Base-by-base conservation (phyloP, 2,888 invertebrate genomes). In the Campoplex capitator region DNA sequence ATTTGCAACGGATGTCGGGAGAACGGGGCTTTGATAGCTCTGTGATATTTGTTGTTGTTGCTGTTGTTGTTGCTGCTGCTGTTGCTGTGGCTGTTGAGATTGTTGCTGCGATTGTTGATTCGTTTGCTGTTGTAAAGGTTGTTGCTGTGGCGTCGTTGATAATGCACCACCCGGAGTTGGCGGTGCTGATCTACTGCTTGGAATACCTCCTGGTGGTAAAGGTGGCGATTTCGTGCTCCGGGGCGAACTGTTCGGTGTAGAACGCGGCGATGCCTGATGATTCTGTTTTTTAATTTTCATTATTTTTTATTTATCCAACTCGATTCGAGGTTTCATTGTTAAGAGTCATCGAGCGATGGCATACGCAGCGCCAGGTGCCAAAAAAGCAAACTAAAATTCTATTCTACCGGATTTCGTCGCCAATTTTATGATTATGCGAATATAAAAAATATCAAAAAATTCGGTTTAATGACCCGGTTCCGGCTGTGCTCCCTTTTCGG, bases 161-260 rank as follows among this genome's bases (percentile, higher is more conserved):
- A 94, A 87, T 0, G 94, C 92, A 54, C 94, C 94, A 38, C 95
- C 95, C 0, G 95, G 95, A 54, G 95, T 95, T 42, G 95, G 94
- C 2, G 95, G 95, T n/a, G 95, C 95, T 28, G 95, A 95, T 88
- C 95, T 93, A 74, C 94, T 94, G 78, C 92, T 94, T 18, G 92
- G 92, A 84, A 94, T 94, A 42, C 95, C 94, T 2, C 96, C 96
- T 0, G 96, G 96, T 38, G 96, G 96, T 89, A 97, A 95, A 0
- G 98, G 98, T 0, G 98, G 98, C 48, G 97, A 97, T 94, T 98
- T 98, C 51, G 97, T 97, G 89, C 98, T 98, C 48, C 98, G 96
- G 28, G 98, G 98, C 54, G 98, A 98, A 76, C 98, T 98, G 94
- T 98, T 98, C 2, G 98, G 98, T 2, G 98, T 98, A 23, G 98